These are phyloP conservation scores for Erethizon dorsatum DNA, from an alignment of 2,797 vertebrate species.

Conservation along the genomic window DNA sequence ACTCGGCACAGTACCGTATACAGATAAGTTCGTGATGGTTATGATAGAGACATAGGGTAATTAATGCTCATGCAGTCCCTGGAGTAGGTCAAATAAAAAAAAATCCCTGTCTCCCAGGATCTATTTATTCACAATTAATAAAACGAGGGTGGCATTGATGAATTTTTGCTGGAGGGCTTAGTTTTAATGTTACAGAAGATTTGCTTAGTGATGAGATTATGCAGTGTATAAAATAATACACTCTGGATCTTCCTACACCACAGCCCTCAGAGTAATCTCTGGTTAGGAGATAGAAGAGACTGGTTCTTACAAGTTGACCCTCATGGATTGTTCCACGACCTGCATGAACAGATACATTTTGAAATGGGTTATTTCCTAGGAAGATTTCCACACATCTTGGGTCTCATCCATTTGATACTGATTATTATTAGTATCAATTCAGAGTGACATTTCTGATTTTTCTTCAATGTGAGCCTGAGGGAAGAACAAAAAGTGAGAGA, in stretches of 20 bases:
- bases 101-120: background rate
- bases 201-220: conserved; percentile 42
- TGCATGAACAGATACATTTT: conserved; percentile 58
- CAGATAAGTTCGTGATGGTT: conserved; percentile 8
- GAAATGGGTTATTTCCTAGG: conserved; percentile 56
- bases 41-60: background rate
- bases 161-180: conserved; percentile 59
- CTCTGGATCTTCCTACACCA: conserved; percentile 15
- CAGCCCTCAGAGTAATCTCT: conserved; percentile 18
- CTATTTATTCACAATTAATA: conserved; percentile 59
- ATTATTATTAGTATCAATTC: conserved; percentile 55
- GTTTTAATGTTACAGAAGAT: conserved; percentile 50
- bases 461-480: conserved; percentile 46
- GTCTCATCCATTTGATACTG: conserved; percentile 37
- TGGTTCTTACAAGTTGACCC: background rate
- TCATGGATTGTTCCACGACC: conserved; percentile 28
- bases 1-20: conserved; percentile 12
- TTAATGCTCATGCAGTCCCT: conserved; percentile 13
- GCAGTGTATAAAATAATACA: conserved; percentile 36
- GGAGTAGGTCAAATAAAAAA: conserved; percentile 61
- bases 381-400: conserved; percentile 24
- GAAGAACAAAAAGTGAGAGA: conserved; percentile 1
- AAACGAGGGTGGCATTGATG: conserved; percentile 59
- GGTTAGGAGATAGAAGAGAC: conserved; percentile 39
- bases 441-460: conserved; percentile 68